Percentiles rank a stretch among this genome's conserved stretches.
Conservation (phyloP, 2,888 invertebrate species). For the Cataglyphis cursor region DNA sequence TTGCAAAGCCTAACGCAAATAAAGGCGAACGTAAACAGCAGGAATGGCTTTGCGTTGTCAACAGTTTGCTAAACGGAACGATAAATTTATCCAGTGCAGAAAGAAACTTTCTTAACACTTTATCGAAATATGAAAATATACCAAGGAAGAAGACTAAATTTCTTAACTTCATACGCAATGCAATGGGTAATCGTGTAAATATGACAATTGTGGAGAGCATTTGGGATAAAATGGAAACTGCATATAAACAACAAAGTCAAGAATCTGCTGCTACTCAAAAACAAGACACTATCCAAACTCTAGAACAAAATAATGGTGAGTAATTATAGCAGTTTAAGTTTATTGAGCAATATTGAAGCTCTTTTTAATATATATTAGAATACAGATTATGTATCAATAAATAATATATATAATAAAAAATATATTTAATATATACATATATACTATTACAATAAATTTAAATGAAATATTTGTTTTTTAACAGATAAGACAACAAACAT, state of each 20-base stretch:
- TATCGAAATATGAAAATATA: conserved; percentile 93
- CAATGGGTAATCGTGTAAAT: conserved; percentile 88
- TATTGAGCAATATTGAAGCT: background rate
- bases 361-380: background rate
- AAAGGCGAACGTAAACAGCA: conserved; percentile 96
- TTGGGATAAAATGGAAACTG: conserved; percentile 89
- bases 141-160: conserved; percentile 96
- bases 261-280: conserved; percentile 22
- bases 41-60: conserved; percentile 93
- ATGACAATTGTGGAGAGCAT: conserved; percentile 89
- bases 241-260: conserved; percentile 76
- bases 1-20: conserved; percentile 90
- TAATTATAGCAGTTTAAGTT: background rate
- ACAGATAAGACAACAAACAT: conserved; percentile 35
- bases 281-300: conserved; percentile 28
- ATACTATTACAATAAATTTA: background rate
- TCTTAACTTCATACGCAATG: conserved; percentile 91
- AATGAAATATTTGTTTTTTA: background rate
- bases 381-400: background rate
- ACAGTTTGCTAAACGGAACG: conserved; percentile 89
- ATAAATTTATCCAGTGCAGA: conserved; percentile 88
- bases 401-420: background rate
- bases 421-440: background rate
- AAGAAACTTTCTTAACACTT: conserved; percentile 89
- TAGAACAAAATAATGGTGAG: conserved; percentile 56